A percentile compares a stretch with the other conserved stretches of the same genome.
phyloP scores from a whole-genome alignment of 1,140 invertebrate species.

The Penaeus indicus region DNA sequence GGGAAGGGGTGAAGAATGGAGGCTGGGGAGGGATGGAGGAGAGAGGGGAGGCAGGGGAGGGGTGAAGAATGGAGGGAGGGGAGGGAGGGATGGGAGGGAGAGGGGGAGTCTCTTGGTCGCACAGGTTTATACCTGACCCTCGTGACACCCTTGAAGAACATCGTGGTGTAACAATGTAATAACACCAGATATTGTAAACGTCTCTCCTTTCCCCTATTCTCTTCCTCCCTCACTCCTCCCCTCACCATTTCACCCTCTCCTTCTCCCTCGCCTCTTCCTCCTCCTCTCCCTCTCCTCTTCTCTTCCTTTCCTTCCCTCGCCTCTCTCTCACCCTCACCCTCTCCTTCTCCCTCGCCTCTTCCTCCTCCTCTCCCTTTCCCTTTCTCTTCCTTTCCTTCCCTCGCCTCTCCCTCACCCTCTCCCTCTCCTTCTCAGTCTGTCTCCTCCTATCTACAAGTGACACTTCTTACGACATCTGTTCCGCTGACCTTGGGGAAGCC shows the following conservation, averaged over 20 bases:
- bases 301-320: background rate
- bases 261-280: background rate
- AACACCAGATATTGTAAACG: too few species aligned
- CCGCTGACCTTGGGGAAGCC: too few species aligned
- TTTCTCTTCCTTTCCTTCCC: background rate
- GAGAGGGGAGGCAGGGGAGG: constrained; percentile 8
- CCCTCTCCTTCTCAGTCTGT: background rate
- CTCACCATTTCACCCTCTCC: background rate
- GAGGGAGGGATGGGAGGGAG: background rate
- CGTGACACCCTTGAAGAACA: too few species aligned
- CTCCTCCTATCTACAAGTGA: background rate
- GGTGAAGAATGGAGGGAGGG: background rate
- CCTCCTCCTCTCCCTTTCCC: background rate
- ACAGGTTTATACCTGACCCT: too few species aligned
- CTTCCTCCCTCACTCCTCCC: background rate
- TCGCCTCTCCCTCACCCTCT: background rate
- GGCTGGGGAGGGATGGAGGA: background rate
- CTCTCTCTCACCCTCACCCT: background rate
- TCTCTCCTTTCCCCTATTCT: too few species aligned
- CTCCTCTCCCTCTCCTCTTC: background rate
- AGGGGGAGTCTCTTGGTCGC: background rate
- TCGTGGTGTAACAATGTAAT: too few species aligned
- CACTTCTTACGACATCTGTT: too few species aligned
- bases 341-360: constrained; percentile 15
- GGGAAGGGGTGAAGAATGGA: background rate